Evolutionary conservation across 2,113 vertebrate species (phyloP), one percentile per base, ranked within the genome.

Genomic region (Oryzias melastigma): DNA sequence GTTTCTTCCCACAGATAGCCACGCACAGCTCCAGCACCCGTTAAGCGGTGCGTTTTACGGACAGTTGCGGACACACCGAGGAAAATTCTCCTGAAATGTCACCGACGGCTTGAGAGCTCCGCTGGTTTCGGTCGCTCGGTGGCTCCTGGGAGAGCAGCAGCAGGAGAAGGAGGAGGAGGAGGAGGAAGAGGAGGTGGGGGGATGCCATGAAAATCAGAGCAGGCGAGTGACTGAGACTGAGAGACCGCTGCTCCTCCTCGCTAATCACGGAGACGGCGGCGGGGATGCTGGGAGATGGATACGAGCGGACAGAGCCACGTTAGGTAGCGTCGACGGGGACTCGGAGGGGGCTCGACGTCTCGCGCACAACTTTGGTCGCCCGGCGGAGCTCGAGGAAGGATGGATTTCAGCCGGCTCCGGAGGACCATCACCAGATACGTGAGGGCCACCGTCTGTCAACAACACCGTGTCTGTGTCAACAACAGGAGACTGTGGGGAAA

Each of bases 371-470:
- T 10, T 13, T 7, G 58, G 51, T 65, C 62, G 60, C 68, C 22
- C 62, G 66, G 58, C 63, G 65, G 75, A 47, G 73, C 83, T 58
- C 70, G n/a, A 29, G 59, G 4, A 59, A 90, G 77, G 83, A 91
- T 91, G 90, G 88, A 91, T 85, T 85, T 91, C 79, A 90, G 24
- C 68, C 80, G 52, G 75, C 82, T 91, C 74, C 87, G 90, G 85
- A 87, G 84, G 44, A 79, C 89, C 82, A 90, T 91, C 87, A 82
- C 78, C 68, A 87, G 90, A 91, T 91, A 85, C 74, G 90, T 91
- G 85, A 91, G 90, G 54, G 46, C 58, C 73, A 56, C 55, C 52
- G 27, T 73, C 66, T 60, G 68, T 75, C 73, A 71, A 58, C 48
- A 42, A 58, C 8, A 7, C 29, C 8, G 29, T 60, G 69, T 75